Conservation (phyloP, 64 coral and sea anemone genomes). For the Montipora efflorescens region DNA sequence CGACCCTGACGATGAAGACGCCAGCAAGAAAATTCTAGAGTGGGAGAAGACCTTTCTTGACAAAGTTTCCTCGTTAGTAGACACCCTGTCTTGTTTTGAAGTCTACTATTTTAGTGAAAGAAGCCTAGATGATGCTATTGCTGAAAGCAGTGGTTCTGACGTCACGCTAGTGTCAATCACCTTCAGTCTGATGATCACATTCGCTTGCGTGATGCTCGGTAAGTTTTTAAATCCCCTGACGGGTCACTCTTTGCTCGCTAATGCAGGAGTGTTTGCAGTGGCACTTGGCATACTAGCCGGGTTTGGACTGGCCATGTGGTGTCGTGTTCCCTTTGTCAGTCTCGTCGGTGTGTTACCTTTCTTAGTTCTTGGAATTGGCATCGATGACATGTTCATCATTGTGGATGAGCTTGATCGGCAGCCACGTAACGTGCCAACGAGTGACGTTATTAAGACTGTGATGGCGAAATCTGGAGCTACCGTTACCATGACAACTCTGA, state of each 20-base stretch:
- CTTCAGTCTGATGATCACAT: conserved; percentile 53
- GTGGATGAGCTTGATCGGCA: conserved; percentile 82
- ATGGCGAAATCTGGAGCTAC: conserved; percentile 79
- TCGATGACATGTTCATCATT: conserved; percentile 88
- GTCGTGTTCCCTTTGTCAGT: conserved; percentile 68
- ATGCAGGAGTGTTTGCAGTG: conserved; percentile 63
- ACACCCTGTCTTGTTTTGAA: conserved; percentile 14
- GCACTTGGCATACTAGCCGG: conserved; percentile 42
- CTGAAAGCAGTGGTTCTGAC: conserved; percentile 56
- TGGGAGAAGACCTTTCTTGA: conserved; percentile 62
- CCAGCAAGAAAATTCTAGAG: conserved; percentile 14
- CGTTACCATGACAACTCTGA: conserved; percentile 91
- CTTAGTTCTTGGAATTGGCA: conserved; percentile 83
- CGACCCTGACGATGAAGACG: neutral
- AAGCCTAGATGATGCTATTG: conserved; percentile 67
- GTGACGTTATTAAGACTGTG: conserved; percentile 68
- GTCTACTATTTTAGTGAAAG: conserved; percentile 37
- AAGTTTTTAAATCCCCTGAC: conserved; percentile 72
- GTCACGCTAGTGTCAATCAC: conserved; percentile 42
- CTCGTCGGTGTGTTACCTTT: conserved; percentile 83
- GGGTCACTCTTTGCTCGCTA: conserved; percentile 63
- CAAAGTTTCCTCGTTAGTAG: neutral
- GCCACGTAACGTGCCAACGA: conserved; percentile 12
- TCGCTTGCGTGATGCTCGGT: conserved; percentile 52
- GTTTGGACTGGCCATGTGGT: conserved; percentile 43